phyloP scores from a whole-genome alignment of 2,888 invertebrate genomes.

The Melipona bicolor region DNA sequence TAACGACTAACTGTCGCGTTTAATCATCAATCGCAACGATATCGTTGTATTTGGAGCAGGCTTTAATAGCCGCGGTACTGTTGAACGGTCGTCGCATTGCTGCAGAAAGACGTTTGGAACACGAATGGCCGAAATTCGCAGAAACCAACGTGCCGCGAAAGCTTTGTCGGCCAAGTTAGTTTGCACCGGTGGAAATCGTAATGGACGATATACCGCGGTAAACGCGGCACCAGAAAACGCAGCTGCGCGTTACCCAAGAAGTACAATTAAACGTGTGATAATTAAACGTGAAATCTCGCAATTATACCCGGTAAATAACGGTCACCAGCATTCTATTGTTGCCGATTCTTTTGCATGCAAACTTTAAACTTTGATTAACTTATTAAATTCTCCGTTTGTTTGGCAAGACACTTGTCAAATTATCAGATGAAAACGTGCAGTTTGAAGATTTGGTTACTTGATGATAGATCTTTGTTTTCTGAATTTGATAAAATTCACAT shows the following conservation, averaged over 20 bases:
- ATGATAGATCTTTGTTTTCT: neutral
- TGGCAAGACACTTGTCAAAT: neutral
- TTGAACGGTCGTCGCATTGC: neutral
- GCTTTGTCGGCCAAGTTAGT: neutral
- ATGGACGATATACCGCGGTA: conserved; percentile 3
- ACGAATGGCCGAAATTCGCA: conserved; percentile 7
- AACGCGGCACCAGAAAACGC: neutral
- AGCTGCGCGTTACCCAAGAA: neutral
- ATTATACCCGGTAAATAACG: neutral
- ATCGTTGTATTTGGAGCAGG: neutral
- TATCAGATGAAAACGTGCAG: neutral
- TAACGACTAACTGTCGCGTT: neutral
- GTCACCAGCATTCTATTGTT: neutral
- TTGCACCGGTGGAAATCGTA: conserved; percentile 11
- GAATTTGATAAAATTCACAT: neutral
- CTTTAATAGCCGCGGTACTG: neutral
- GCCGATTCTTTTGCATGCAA: too few relatives aligned
- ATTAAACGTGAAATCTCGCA: neutral
- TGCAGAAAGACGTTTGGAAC: conserved; percentile 22
- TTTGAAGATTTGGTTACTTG: neutral
- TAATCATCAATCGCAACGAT: neutral
- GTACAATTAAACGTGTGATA: neutral
- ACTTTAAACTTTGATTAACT: too few relatives aligned
- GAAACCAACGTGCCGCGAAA: conserved; percentile 4
- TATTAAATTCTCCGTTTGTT: too few relatives aligned